Evolutionary conservation across 1,140 invertebrate species (phyloP).

Genomic region (Eulimnadia texana): DNA sequence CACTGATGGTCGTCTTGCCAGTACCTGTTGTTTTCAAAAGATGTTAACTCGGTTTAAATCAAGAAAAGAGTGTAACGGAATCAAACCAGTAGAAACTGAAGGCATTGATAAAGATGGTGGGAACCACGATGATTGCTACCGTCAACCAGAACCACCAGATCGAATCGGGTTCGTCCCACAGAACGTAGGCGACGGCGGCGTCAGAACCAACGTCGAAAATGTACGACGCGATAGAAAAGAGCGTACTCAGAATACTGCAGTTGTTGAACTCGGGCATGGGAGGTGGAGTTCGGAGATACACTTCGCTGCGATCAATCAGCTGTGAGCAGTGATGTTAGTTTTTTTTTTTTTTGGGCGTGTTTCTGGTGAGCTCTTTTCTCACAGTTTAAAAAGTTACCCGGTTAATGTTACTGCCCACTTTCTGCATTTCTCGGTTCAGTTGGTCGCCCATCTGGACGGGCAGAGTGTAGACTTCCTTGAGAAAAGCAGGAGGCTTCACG

Average conservation of each 20-base stretch:
- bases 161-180: conserved; percentile 18
- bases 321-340: neutral
- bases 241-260: conserved; percentile 16
- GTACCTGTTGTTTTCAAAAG: conserved; percentile 20
- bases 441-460: conserved; percentile 12
- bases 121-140: conserved; percentile 18
- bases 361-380: neutral
- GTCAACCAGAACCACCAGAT: conserved; percentile 19
- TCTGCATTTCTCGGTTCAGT: conserved; percentile 12
- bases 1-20: conserved; percentile 15
- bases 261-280: conserved; percentile 15
- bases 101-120: conserved; percentile 20
- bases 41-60: no score
- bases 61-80: no score
- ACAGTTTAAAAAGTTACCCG: neutral
- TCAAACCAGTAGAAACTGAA: conserved; percentile 23
- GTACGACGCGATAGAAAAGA: conserved; percentile 18
- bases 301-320: conserved; percentile 16
- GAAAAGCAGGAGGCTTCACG: conserved; percentile 10
- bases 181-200: conserved; percentile 19
- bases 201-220: conserved; percentile 18
- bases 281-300: conserved; percentile 14
- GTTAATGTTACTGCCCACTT: conserved; percentile 11
- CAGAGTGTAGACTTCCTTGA: conserved; percentile 13
- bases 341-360: neutral